Base-by-base conservation (phyloP, 2,888 invertebrate species). In the Cordylochernes scorpioides region DNA sequence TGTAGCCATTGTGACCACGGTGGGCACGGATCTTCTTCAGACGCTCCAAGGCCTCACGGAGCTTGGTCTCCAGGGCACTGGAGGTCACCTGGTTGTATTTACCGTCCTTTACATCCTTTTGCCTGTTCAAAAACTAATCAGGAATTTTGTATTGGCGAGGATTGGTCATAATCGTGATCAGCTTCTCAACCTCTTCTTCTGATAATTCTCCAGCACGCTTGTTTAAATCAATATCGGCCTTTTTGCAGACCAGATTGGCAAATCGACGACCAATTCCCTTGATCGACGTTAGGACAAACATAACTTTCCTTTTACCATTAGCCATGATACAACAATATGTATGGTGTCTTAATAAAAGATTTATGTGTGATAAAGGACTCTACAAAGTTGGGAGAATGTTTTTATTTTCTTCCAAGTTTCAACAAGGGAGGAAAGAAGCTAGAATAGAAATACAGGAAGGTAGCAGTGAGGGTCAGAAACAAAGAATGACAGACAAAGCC, bases 1-100 rank as follows among this genome's bases (percentile, higher is more conserved):
- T n/a, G n/a, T n/a, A n/a, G n/a, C n/a, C n/a, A n/a, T n/a, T n/a
- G n/a, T n/a, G 73, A 57, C 97, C 97, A 54, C 97, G 70, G 59
- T 97, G 97, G 38, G 88, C 84, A 49, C 88, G 71, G 51, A 99
- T 99, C 59, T 99, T 97, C 74, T 99, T 99, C 60, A 99, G 65
- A 44, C 94, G 67, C 57, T 99, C 97, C 54, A 99, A 67, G 65
- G 99, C 97, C 54, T 99, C 97, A 72, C 97, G 86, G 42, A 97
- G 68, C 59, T 99, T 99, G 15, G 80, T 86, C 56, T 97, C 97
- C 55, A 99, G 65, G 46, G 70, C 68, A 45, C 64, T 64, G 25
- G 88, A 71, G 42, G 91, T 80, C 17, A 86, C 82, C 51, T 88
- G 59, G 44, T 70, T 72, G 63, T 73, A 86, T 64, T 94, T 97